phyloP scores from a whole-genome alignment of 2,797 vertebrate species.

The Acrossocheilus wenchowensis region DNA sequence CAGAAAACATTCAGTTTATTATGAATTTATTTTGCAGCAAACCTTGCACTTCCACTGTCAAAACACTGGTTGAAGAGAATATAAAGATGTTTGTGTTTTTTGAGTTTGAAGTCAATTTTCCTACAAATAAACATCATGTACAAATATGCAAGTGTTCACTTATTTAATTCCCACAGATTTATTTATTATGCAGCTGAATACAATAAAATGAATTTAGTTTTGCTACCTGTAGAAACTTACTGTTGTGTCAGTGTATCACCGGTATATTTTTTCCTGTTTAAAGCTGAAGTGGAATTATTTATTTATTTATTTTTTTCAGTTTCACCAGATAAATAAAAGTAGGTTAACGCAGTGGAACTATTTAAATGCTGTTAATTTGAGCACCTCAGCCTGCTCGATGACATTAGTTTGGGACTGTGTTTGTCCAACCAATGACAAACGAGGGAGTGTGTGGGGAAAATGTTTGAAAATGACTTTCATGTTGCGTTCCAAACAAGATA shows the following conservation, averaged over 20 bases:
- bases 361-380: neutral
- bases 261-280: neutral
- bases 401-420: neutral
- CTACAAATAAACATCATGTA: conserved; percentile 31
- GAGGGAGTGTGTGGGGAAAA: neutral
- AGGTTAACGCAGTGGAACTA: neutral
- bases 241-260: neutral
- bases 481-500: neutral
- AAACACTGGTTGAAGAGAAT: conserved; percentile 4
- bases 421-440: neutral
- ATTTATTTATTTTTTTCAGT: neutral
- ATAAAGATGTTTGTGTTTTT: conserved; percentile 6
- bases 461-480: neutral
- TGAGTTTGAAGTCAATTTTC: neutral
- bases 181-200: neutral
- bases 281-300: neutral
- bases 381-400: neutral
- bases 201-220: neutral
- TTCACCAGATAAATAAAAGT: neutral
- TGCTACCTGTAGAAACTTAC: neutral
- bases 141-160: neutral
- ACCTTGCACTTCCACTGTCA: conserved; percentile 29
- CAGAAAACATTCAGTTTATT: neutral
- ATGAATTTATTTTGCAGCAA: conserved; percentile 24
- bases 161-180: neutral